Conservation (phyloP, 2,888 invertebrate genomes). For the Cheilosia urbana region DNA sequence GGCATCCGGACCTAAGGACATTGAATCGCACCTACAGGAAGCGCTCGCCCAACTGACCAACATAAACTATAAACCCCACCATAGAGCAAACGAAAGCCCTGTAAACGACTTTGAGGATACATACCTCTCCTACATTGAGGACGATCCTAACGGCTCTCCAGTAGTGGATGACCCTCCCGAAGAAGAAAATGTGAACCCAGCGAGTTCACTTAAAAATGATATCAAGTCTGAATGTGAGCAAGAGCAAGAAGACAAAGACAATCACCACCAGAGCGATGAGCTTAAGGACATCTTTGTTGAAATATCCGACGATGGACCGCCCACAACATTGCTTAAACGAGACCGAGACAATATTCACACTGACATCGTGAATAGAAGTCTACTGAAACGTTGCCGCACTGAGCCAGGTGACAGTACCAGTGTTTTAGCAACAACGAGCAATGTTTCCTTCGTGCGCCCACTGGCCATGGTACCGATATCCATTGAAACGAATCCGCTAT, state of each 20-base stretch:
- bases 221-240: conserved; percentile 82
- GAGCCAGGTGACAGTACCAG: conserved; percentile 7
- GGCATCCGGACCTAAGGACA: conserved; percentile 79
- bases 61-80: conserved; percentile 45
- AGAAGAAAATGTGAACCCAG: conserved; percentile 69
- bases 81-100: conserved; percentile 25
- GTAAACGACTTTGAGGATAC: conserved; percentile 77
- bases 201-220: conserved; percentile 74
- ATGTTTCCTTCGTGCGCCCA: conserved; percentile 60
- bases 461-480: conserved; percentile 32
- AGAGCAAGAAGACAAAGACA: conserved; percentile 78
- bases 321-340: conserved; percentile 9
- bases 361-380: conserved; percentile 20
- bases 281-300: conserved; percentile 78
- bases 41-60: conserved; percentile 81
- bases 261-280: conserved; percentile 76
- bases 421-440: conserved; percentile 25
- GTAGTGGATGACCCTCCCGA: conserved; percentile 81
- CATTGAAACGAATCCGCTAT: conserved; percentile 58
- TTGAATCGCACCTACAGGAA: conserved; percentile 82
- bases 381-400: conserved; percentile 48
- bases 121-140: conserved; percentile 81
- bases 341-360: neutral
- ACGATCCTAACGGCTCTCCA: conserved; percentile 77
- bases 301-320: conserved; percentile 46